Evolutionary conservation across 2,888 invertebrate species (phyloP).

Genomic region (Andrena camellia): DNA sequence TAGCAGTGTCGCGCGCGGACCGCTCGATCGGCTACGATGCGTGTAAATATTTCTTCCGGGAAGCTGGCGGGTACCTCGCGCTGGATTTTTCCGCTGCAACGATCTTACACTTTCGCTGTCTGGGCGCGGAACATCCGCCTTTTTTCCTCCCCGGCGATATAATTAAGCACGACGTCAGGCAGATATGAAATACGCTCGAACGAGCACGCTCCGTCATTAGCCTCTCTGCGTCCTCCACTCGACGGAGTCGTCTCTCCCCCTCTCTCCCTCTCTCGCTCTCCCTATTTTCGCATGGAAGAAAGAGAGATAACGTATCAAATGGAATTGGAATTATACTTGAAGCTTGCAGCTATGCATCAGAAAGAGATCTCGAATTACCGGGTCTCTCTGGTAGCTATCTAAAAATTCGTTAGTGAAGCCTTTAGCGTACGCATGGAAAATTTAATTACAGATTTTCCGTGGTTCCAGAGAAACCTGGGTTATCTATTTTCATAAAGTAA

Average conservation of each 20-base stretch:
- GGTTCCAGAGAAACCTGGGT: neutral
- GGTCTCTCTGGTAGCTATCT: no score
- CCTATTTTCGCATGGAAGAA: no score
- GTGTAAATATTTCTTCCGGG: constrained; percentile 20
- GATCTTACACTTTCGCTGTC: constrained; percentile 25
- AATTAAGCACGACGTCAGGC: constrained; percentile 17
- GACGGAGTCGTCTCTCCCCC: neutral
- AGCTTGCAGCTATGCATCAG: no score
- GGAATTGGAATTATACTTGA: no score
- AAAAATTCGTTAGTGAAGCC: no score
- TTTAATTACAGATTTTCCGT: no score
- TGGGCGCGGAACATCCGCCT: neutral
- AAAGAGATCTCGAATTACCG: no score
- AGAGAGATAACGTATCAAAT: no score
- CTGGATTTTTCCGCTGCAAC: constrained; percentile 17
- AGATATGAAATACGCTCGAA: constrained; percentile 18
- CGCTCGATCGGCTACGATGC: neutral
- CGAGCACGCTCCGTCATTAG: constrained; percentile 37
- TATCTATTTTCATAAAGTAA: neutral
- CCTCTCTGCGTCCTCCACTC: constrained; percentile 25
- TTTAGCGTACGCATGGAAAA: no score
- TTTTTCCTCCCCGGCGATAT: neutral
- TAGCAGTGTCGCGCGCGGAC: neutral
- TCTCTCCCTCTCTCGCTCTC: neutral
- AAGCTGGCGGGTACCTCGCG: constrained; percentile 3